These are phyloP conservation scores for Ostrea edulis DNA, from an alignment of 1,140 invertebrate genomes.

Conservation along the genomic window DNA sequence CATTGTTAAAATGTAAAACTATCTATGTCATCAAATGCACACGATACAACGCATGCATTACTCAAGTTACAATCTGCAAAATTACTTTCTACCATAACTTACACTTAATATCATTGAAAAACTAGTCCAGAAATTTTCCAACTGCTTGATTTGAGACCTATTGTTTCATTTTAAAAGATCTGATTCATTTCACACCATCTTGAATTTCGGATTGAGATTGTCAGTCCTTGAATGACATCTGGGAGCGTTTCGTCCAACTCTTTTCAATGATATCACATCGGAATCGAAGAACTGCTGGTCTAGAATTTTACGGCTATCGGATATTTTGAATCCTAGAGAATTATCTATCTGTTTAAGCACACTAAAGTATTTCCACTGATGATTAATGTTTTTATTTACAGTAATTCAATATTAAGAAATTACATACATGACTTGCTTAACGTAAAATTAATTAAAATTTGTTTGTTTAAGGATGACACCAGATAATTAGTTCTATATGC, in stretches of 20 bases:
- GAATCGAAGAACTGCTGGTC: background rate
- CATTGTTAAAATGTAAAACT: conserved; percentile 6
- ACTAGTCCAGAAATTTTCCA: background rate
- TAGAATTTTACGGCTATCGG: background rate
- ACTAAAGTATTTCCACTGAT: background rate
- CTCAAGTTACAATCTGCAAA: background rate
- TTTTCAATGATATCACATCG: background rate
- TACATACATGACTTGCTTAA: background rate
- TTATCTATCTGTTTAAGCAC: background rate
- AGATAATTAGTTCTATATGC: no score
- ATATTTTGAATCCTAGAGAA: conserved; percentile 31
- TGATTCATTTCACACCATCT: conserved; percentile 29
- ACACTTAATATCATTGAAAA: background rate
- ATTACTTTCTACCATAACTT: background rate
- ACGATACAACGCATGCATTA: background rate
- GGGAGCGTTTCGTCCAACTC: background rate
- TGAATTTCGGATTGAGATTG: background rate
- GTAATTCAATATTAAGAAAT: background rate
- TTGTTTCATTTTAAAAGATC: conserved; percentile 2
- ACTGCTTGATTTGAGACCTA: background rate
- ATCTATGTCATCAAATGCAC: background rate
- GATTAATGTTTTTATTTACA: background rate
- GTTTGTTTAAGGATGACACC: no score
- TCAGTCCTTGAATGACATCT: background rate
- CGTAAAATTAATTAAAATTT: no score